Base-by-base conservation (phyloP, 64 coral and sea anemone species). In the Actinia equina region DNA sequence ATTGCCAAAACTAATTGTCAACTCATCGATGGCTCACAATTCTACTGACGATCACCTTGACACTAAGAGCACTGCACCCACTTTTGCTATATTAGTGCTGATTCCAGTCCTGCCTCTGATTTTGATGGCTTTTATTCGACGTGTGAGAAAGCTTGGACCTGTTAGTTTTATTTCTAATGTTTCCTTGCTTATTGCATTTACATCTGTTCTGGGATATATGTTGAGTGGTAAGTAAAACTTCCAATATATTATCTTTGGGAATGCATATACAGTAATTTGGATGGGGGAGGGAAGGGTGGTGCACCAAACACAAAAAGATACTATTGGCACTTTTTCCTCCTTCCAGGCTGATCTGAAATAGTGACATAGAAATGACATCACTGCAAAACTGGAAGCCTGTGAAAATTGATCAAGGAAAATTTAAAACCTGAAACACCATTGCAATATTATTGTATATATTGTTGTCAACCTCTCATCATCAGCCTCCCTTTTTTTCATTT, bases 171-270 rank as follows among this genome's bases (percentile, higher is more conserved):
- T 88, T 26, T 94, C 93, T 41, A 99, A 93, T 70, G 27, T 95
- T 17, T 88, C 93, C 14, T 86, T 99, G 46, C 46, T 99, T 52
- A 76, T 94, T 11, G 91, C 88, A 16, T 99, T 99, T 67, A 59
- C 95, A 42, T 92, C 93, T 26, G 88, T 95, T 2, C 85, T 99
- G 83, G 97, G 97, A 65, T 99, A 95, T 67, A 99, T 99, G 88
- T 53, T 99, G 17, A 88, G 60, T 88, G 97, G 97, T 99, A 93
- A 77, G 97, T 90, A 26, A 26, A 56, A 49, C n/a, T 10, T 5
- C n/a, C 1, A 30, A 8, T 71, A 74, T 27, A 9, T 27, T 74
- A 49, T 49, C 46, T 49, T 37, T 0, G 30, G 30, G 30, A 37
- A 37, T 37, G 30, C 30, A 37, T 37, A 37, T 37, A 37, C 30